Evolutionary conservation across 2,888 invertebrate genomes (phyloP).

Genomic region (Hymenopus coronatus): DNA sequence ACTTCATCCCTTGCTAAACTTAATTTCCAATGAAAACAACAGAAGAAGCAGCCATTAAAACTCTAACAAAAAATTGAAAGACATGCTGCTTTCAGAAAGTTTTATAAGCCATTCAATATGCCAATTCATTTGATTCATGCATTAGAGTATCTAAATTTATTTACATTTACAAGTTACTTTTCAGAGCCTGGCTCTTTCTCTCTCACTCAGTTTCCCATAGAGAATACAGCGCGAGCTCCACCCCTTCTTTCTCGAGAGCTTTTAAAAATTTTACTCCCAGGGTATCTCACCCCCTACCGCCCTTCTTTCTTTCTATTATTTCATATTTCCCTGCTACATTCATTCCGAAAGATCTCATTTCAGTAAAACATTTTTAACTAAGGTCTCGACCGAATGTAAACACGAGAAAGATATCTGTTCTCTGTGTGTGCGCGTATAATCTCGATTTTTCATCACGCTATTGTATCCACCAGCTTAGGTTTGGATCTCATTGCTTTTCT

Average conservation of each 20-base stretch:
- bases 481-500: too few species aligned
- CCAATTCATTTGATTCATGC: background rate
- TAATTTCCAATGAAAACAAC: background rate
- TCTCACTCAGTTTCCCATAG: background rate
- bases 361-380: background rate
- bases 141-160: background rate
- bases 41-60: background rate
- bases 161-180: background rate
- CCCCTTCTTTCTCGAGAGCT: background rate
- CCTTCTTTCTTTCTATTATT: background rate
- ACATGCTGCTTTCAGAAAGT: background rate
- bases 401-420: background rate
- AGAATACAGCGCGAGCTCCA: background rate
- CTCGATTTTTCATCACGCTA: too few species aligned
- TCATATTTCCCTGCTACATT: background rate
- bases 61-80: background rate
- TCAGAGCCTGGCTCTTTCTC: background rate
- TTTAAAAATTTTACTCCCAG: background rate
- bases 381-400: background rate
- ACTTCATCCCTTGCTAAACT: background rate
- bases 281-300: background rate
- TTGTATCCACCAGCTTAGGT: too few species aligned
- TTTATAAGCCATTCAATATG: background rate
- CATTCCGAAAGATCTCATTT: background rate
- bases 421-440: too few species aligned